These are phyloP conservation scores for Fragum whitleyi DNA, from an alignment of 2,888 invertebrate genomes.

Conservation along the genomic window DNA sequence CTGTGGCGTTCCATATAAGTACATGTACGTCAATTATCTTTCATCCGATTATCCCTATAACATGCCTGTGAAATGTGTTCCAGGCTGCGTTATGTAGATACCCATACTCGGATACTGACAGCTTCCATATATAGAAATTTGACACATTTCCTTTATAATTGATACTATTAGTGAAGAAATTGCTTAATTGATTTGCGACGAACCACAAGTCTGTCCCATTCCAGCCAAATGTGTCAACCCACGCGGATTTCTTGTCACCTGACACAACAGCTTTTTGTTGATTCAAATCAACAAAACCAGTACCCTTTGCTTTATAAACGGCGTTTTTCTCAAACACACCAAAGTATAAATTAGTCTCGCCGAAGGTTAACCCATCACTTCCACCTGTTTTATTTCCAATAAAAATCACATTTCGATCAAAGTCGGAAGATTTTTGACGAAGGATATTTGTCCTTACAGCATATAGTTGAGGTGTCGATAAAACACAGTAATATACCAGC, in stretches of 20 bases:
- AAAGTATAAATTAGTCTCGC: conserved; percentile 48
- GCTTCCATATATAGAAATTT: conserved; percentile 59
- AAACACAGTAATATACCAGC: conserved; percentile 52
- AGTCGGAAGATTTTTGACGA: conserved; percentile 31
- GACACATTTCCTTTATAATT: conserved; percentile 40
- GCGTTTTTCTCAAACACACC: conserved; percentile 49
- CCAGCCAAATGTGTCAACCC: conserved; percentile 61
- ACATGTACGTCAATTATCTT: too few relatives aligned
- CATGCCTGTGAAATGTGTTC: conserved; percentile 11
- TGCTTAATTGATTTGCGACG: conserved; percentile 50
- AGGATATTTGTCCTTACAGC: conserved; percentile 51
- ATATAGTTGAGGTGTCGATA: conserved; percentile 49
- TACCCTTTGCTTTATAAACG: conserved; percentile 32
- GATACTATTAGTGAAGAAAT: conserved; percentile 37
- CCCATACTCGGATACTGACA: conserved; percentile 46
- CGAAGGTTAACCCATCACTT: conserved; percentile 61
- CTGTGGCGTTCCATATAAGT: too few relatives aligned
- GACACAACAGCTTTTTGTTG: conserved; percentile 30
- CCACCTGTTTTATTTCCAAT: conserved; percentile 56
- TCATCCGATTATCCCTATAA: conserved; percentile 2
- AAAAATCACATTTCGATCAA: conserved; percentile 21
- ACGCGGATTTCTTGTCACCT: conserved; percentile 35
- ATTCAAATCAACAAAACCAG: conserved; percentile 13
- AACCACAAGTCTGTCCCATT: conserved; percentile 65
- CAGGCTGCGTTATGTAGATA: conserved; percentile 42